These are phyloP conservation scores for Ceriagrion tenellum DNA, from an alignment of 2,888 invertebrate species.

Conservation along the genomic window DNA sequence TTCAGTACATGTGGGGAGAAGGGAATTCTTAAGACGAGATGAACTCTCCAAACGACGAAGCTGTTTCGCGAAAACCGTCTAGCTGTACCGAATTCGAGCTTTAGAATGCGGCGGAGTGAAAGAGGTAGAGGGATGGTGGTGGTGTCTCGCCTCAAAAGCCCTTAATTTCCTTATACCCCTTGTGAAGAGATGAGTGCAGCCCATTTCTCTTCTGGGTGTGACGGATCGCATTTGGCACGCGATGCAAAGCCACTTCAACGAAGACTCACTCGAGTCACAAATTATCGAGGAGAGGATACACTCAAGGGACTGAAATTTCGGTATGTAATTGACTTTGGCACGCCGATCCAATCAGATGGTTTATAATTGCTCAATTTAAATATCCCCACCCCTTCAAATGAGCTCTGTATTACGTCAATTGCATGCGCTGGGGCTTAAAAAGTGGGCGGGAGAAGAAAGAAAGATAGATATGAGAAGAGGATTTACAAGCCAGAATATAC, in stretches of 20 bases:
- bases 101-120: not conserved
- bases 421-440: not conserved
- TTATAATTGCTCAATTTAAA: not conserved
- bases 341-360: not conserved
- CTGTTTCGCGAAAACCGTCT: not conserved
- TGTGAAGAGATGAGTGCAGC: not conserved
- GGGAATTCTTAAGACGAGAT: not conserved
- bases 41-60: not conserved
- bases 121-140: no score
- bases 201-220: not conserved
- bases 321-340: not conserved
- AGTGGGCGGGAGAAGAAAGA: not conserved
- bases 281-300: not conserved
- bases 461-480: not conserved
- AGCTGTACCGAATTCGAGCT: not conserved
- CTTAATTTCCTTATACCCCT: no score
- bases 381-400: not conserved
- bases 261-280: not conserved
- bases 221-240: not conserved
- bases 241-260: not conserved
- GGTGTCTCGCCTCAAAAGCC: no score
- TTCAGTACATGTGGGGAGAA: not conserved
- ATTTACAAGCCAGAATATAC: no score
- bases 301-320: not conserved
- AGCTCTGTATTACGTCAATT: not conserved